These are phyloP conservation scores for Nothocercus julius DNA, from an alignment of 2,113 vertebrate species.

Conservation along the genomic window DNA sequence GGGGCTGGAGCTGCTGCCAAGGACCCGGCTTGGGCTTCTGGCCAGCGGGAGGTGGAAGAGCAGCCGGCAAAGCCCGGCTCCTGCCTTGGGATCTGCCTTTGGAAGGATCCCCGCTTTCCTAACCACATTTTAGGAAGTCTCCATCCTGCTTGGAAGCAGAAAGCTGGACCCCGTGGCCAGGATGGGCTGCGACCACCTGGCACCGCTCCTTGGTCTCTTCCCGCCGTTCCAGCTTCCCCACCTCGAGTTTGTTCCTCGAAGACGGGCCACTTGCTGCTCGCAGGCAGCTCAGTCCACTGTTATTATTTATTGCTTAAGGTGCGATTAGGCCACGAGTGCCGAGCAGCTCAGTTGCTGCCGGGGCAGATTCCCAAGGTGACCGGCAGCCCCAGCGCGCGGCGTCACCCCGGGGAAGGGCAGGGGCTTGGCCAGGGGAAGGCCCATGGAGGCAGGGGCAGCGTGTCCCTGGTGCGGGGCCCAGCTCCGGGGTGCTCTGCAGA, in stretches of 20 bases:
- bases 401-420: background rate
- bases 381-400: fast-evolving
- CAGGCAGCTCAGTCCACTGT: fast-evolving
- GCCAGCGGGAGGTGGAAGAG: background rate
- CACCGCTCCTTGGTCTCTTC: background rate
- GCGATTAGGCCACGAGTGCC: fast-evolving
- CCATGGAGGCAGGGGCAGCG: background rate
- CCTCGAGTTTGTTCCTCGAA: background rate
- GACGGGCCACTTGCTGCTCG: fast-evolving
- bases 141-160: background rate
- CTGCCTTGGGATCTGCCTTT: background rate
- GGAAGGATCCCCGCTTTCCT: background rate
- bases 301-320: background rate
- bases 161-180: fast-evolving
- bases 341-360: background rate
- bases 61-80: background rate
- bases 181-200: background rate
- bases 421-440: background rate
- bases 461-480: background rate
- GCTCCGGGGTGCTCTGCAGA: background rate
- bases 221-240: background rate
- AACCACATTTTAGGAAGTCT: background rate
- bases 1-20: background rate
- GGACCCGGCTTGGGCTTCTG: background rate
- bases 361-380: background rate